phyloP scores from a whole-genome alignment of 2,113 vertebrate species.

The Sinocyclocheilus rhinocerous region DNA sequence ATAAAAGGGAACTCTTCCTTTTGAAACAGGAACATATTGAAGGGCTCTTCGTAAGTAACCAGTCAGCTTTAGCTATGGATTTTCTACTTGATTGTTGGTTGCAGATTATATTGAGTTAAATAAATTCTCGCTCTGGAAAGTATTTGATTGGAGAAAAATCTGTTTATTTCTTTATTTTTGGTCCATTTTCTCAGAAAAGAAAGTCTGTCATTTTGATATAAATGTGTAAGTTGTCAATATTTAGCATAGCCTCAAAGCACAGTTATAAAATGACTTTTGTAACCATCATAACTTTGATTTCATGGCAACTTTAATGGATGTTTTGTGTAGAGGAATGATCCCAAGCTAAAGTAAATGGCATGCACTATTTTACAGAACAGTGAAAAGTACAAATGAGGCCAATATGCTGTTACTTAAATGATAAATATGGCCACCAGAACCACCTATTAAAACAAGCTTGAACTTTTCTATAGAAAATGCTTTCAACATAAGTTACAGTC shows the following conservation, averaged over 20 bases:
- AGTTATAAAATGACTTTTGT: neutral
- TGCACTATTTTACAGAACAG: neutral
- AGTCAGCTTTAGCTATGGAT: neutral
- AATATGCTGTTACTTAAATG: no score
- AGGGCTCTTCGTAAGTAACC: neutral
- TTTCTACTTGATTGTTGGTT: neutral
- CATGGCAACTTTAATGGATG: neutral
- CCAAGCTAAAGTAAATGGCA: neutral
- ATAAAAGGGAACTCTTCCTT: neutral
- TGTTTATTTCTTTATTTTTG: no score
- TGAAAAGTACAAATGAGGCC: neutral
- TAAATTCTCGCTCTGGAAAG: neutral
- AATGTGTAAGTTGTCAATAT: neutral
- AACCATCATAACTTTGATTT: neutral
- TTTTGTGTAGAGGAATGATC: neutral
- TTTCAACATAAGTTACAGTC: no score
- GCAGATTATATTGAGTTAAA: no score
- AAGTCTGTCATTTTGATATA: neutral
- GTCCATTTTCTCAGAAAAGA: neutral
- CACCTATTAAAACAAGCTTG: no score
- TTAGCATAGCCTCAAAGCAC: neutral
- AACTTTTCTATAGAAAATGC: no score
- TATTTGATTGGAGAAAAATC: neutral
- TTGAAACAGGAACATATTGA: neutral
- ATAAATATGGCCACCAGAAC: no score